Base-by-base conservation (phyloP, 2,113 vertebrate genomes). In the Paramisgurnus dabryanus region DNA sequence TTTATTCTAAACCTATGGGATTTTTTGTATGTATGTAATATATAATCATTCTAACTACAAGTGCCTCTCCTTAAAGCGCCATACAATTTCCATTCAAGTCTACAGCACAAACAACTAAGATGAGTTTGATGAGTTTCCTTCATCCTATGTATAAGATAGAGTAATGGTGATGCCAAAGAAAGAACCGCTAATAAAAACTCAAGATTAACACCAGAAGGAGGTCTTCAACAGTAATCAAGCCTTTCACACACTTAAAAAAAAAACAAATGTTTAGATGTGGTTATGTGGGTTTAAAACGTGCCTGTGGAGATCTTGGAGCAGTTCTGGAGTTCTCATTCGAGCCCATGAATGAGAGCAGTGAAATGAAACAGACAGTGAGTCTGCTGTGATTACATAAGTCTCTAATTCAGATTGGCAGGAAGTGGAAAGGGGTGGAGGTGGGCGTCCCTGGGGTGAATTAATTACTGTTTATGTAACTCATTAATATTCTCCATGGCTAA, bases 381-480 rank as follows among this genome's bases (percentile, higher is more conserved):
- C 76, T 76, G 76, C 76, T 75, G 43, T 71, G 78, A 79, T 87
- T 89, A 89, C 67, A 67, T 71, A 89, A 90, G 82, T 84, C 82
- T 80, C 50, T 73, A 80, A 82, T 87, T 90, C 76, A 91, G 84
- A 87, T 85, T 83, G 84, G 83, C 80, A 53, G 73, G 78, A 68
- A 75, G 11, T 49, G 50, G 53, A 75, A 64, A 45, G 84, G 60
- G 78, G 71, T 72, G 53, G 67, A 68, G 60, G 67, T 50, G 85
- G 66, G 81, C 72, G 79, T 86, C 82, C 78, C 63, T 80, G 78
- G 78, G 87, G 83, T 39, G 83, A 85, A 70, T 76, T 82, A 80
- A 85, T 82, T 74, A 81, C 40, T 63, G 79, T 83, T 67, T 79
- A 83, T 82, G 76, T 55, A 83, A 76, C 81, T 85, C 85, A 80